These are phyloP conservation scores for Oryctolagus cuniculus DNA, from an alignment of 2,113 vertebrate genomes.

Conservation along the genomic window mOryCun1.1 NC_091437.1:17176001-17176500, in stretches of 20 bases:
- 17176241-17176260: neutral
- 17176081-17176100: neutral
- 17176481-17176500: no score
- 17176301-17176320: neutral
- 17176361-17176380: neutral
- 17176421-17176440: neutral
- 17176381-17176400: neutral
- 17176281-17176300: neutral
- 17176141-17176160: neutral
- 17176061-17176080: neutral
- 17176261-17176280: neutral
- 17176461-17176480: neutral
- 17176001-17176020: neutral
- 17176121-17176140: neutral
- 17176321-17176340: neutral
- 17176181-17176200: constrained; percentile 8
- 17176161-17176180: neutral
- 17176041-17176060: neutral
- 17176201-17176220: neutral
- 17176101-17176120: neutral
- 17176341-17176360: accelerated
- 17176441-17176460: neutral
- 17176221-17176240: constrained; percentile 55
- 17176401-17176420: neutral
- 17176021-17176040: neutral